A percentile compares a stretch with the other conserved stretches of the same genome.
Evolutionary conservation across 2,888 invertebrate species (phyloP).

Genomic region (Lycocerus yunnanus): DNA sequence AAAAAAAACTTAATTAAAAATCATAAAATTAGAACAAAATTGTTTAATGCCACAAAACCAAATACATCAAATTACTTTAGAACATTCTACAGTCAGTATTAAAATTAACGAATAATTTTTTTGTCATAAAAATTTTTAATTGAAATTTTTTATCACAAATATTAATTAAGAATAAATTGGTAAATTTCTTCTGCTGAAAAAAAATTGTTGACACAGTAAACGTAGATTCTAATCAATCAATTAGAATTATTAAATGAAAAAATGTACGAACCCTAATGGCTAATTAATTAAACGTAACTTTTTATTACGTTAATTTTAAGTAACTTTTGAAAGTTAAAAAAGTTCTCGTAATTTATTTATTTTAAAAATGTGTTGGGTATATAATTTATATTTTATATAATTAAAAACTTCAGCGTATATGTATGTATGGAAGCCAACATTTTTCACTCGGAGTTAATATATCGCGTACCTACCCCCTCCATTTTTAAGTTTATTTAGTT

Average conservation of each 20-base stretch:
- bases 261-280: neutral
- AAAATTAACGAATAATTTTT: neutral
- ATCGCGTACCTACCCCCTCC: neutral
- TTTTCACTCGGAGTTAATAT: neutral
- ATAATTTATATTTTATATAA: neutral
- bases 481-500: neutral
- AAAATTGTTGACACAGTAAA: neutral
- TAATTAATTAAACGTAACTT: neutral
- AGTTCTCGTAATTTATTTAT: neutral
- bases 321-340: neutral
- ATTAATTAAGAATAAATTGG: neutral
- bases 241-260: neutral
- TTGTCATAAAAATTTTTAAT: neutral
- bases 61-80: neutral
- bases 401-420: neutral
- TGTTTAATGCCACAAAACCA: neutral
- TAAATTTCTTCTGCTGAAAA: neutral
- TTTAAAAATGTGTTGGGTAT: neutral
- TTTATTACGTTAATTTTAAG: neutral
- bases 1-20: neutral
- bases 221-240: neutral
- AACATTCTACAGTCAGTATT: neutral
- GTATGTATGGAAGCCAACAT: neutral
- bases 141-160: neutral
- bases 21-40: neutral